phyloP scores from a whole-genome alignment of 2,888 invertebrate species.

The Temnothorax ravouxi region DNA sequence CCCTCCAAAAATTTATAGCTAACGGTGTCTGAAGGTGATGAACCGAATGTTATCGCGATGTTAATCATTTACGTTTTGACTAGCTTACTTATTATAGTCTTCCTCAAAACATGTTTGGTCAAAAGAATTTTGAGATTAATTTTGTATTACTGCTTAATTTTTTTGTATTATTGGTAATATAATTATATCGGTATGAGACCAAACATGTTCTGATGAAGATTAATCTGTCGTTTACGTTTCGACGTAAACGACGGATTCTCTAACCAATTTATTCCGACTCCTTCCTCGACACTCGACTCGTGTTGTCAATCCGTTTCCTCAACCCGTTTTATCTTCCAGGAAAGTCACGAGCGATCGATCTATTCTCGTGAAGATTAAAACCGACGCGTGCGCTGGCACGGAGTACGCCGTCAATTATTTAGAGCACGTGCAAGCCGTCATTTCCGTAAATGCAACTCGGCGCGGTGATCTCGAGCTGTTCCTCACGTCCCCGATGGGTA shows the following conservation, averaged over 20 bases:
- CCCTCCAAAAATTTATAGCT: too few species aligned
- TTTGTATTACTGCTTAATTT: too few species aligned
- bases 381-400: constrained; percentile 95
- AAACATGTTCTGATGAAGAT: too few species aligned
- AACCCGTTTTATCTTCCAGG: constrained; percentile 87
- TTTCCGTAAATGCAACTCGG: constrained; percentile 96
- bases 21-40: too few species aligned
- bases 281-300: neutral
- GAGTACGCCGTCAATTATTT: constrained; percentile 98
- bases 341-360: constrained; percentile 93
- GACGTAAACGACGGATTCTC: neutral
- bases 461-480: constrained; percentile 98
- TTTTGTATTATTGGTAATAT: too few species aligned
- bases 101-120: too few species aligned
- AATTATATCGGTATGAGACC: too few species aligned
- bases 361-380: constrained; percentile 94
- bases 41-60: neutral
- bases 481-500: constrained; percentile 99
- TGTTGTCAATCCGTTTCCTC: neutral
- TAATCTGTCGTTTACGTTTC: too few species aligned
- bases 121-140: too few species aligned
- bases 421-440: constrained; percentile 99
- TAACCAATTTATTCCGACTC: neutral
- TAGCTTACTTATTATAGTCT: too few species aligned
- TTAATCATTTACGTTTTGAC: neutral